Conservation (phyloP, 2,888 invertebrate species). For the Cryptus viduatorius region DNA sequence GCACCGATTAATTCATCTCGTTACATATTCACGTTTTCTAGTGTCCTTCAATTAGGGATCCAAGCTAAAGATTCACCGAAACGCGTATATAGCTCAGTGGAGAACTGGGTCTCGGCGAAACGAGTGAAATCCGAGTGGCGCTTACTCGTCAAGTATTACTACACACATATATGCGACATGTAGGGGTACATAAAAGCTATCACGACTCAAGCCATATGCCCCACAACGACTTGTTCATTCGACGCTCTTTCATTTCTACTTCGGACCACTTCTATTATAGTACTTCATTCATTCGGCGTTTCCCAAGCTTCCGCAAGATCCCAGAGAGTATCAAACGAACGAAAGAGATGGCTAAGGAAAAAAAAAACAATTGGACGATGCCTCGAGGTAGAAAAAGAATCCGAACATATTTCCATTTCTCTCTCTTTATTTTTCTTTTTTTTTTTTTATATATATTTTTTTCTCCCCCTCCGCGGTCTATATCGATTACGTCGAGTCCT, state of each 20-base stretch:
- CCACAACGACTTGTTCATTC: background rate
- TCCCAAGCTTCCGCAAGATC: background rate
- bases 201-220: background rate
- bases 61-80: background rate
- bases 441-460: background rate
- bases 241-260: background rate
- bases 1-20: background rate
- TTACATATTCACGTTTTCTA: background rate
- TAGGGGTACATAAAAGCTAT: background rate
- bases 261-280: background rate
- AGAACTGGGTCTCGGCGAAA: background rate
- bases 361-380: background rate
- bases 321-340: background rate
- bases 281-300: slow-evolving; percentile 1
- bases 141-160: background rate
- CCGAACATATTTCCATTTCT: background rate
- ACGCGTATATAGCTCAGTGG: background rate
- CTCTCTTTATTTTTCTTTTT: background rate
- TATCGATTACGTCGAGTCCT: slow-evolving; percentile 2
- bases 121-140: background rate
- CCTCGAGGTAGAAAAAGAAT: background rate
- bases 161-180: background rate
- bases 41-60: slow-evolving; percentile 14
- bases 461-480: background rate
- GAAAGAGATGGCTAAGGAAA: background rate